A percentile compares a stretch with the other conserved stretches of the same genome.
These are phyloP conservation scores for Diuraphis noxia DNA, from an alignment of 1,140 invertebrate species.

Conservation along the genomic window DNA sequence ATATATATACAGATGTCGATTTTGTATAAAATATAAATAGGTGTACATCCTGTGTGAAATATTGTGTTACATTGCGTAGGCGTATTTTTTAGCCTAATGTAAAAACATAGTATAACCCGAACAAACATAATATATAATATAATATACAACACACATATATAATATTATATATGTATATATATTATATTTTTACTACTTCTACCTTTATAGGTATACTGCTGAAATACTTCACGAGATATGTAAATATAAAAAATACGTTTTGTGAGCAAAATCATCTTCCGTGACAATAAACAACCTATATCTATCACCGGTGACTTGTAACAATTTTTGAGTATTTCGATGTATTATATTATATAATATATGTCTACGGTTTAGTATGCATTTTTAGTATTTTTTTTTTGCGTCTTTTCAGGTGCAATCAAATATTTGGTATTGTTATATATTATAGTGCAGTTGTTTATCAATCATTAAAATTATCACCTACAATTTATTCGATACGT, in stretches of 20 bases:
- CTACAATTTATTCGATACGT: neutral
- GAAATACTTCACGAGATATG: slow-evolving; percentile 11
- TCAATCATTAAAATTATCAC: neutral
- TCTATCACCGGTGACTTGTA: neutral
- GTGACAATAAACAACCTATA: slow-evolving; percentile 26
- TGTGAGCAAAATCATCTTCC: slow-evolving; percentile 34
- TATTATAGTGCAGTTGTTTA: neutral
- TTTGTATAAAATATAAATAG: slow-evolving; percentile 8
- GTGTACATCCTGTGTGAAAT: slow-evolving; percentile 41
- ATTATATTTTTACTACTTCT: slow-evolving; percentile 7
- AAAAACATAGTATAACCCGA: neutral
- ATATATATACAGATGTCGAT: neutral
- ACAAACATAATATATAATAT: too few relatives aligned
- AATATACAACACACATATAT: neutral
- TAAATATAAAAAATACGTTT: slow-evolving; percentile 19
- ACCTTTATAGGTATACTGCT: too few relatives aligned
- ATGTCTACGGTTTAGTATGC: neutral
- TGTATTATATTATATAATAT: neutral
- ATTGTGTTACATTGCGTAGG: slow-evolving; percentile 16
- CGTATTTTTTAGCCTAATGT: slow-evolving; percentile 5
- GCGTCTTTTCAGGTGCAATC: neutral
- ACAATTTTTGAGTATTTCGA: neutral
- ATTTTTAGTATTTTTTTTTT: neutral
- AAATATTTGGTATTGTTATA: neutral
- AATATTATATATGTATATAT: neutral